Conservation (phyloP, 2,113 vertebrate species). For the Brachyhypopomus gauderio region DNA sequence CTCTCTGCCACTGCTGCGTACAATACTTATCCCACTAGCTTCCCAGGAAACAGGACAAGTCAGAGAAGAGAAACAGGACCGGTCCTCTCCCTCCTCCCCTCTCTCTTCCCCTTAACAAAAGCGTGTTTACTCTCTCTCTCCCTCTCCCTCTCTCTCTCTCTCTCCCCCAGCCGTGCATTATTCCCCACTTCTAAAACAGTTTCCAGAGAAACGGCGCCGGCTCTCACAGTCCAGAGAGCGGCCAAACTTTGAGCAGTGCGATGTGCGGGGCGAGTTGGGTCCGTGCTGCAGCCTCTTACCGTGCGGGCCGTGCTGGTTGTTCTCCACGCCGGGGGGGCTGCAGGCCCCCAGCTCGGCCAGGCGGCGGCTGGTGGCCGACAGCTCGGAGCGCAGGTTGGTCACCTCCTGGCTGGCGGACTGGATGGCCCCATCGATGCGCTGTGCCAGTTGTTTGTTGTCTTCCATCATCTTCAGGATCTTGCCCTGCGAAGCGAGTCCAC, state of each 20-base stretch:
- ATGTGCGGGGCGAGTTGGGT: not conserved
- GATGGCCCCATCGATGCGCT: slow-evolving; percentile 89
- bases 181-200: slow-evolving; percentile 23
- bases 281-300: slow-evolving; percentile 70
- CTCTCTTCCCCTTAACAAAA: not conserved
- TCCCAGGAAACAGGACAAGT: slow-evolving; percentile 28
- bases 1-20: slow-evolving; percentile 6
- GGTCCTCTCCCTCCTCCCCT: slow-evolving; percentile 20
- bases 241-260: not conserved
- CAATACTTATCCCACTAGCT: slow-evolving; percentile 23
- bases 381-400: slow-evolving; percentile 88
- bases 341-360: slow-evolving; percentile 84
- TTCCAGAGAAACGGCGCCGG: not conserved
- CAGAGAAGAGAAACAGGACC: slow-evolving; percentile 29
- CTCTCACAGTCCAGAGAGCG: not conserved
- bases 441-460: slow-evolving; percentile 91
- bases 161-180: slow-evolving; percentile 11
- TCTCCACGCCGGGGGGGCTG: slow-evolving; percentile 76
- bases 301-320: slow-evolving; percentile 76
- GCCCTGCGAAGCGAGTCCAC: slow-evolving; percentile 86
- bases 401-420: slow-evolving; percentile 90
- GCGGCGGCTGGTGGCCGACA: slow-evolving; percentile 85
- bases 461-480: slow-evolving; percentile 94
- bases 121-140: not conserved
- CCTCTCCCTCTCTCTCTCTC: not conserved